Percentiles rank a stretch among this genome's conserved stretches.
Conservation (phyloP, 2,888 invertebrate genomes). For the Dermolepida albohirtum region DNA sequence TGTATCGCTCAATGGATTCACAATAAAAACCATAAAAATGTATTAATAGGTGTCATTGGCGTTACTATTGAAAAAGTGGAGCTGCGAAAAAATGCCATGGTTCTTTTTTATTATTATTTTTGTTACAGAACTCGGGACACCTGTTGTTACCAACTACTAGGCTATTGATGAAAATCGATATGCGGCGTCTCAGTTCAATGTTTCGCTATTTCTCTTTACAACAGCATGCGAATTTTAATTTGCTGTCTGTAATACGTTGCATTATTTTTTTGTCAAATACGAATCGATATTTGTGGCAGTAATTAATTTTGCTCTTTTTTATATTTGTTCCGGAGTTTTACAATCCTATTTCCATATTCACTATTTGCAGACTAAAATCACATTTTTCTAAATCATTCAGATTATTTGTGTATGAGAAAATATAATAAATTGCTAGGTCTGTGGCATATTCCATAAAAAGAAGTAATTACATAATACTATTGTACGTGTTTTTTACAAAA, state of each 20-base stretch:
- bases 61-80: conserved; percentile 59
- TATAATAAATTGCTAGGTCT: neutral
- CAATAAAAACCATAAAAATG: conserved; percentile 60
- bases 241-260: conserved; percentile 42
- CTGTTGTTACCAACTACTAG: conserved; percentile 58
- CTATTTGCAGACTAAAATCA: conserved; percentile 12
- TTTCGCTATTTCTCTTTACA: conserved; percentile 40
- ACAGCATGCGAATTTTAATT: conserved; percentile 44
- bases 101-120: conserved; percentile 53
- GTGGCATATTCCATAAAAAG: too few relatives aligned
- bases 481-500: too few relatives aligned
- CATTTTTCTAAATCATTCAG: conserved; percentile 19
- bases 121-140: conserved; percentile 55
- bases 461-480: too few relatives aligned
- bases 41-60: conserved; percentile 65
- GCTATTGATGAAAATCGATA: conserved; percentile 62
- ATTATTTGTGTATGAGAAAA: neutral
- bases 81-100: conserved; percentile 53
- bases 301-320: conserved; percentile 35
- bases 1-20: conserved; percentile 58
- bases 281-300: conserved; percentile 40
- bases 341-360: conserved; percentile 11
- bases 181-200: conserved; percentile 40
- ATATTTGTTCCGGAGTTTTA: conserved; percentile 34
- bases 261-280: conserved; percentile 37